phyloP scores from a whole-genome alignment of 2,113 vertebrate species.

The Sinocyclocheilus anshuiensis region DNA sequence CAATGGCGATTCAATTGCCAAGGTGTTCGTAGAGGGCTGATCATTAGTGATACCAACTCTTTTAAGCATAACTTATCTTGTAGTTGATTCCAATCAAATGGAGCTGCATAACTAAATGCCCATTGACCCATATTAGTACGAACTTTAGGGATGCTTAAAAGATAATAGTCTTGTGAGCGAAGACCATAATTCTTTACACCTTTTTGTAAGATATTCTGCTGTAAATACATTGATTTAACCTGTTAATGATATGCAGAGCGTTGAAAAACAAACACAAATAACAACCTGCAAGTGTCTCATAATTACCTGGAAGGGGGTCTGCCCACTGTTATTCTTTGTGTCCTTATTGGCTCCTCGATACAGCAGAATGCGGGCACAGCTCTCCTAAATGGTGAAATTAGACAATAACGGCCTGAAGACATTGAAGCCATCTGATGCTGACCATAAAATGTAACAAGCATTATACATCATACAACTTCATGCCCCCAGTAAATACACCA shows the following conservation, averaged over 20 bases:
- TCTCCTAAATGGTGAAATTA: slow-evolving; percentile 76
- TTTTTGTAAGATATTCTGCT: neutral
- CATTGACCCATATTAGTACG: too few species aligned
- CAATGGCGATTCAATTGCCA: too few species aligned
- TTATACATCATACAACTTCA: slow-evolving; percentile 5
- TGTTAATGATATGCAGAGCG: slow-evolving; percentile 7
- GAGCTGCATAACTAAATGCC: too few species aligned
- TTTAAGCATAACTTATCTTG: too few species aligned
- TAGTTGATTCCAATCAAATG: too few species aligned
- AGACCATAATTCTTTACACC: too few species aligned
- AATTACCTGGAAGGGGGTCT: slow-evolving; percentile 89
- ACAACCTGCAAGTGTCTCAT: neutral
- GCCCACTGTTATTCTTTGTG: slow-evolving; percentile 87
- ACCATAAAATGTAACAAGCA: neutral
- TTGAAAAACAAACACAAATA: neutral
- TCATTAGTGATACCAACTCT: too few species aligned
- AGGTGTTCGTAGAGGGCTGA: too few species aligned
- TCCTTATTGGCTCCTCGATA: slow-evolving; percentile 89
- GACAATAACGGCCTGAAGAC: neutral
- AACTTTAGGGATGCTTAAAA: too few species aligned
- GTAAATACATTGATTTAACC: neutral
- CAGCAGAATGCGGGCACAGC: slow-evolving; percentile 87
- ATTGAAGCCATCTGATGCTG: neutral
- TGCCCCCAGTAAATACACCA: neutral
- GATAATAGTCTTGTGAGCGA: too few species aligned